Base-by-base conservation (phyloP, 2,888 invertebrate species). In the Brenthis daphne region DNA sequence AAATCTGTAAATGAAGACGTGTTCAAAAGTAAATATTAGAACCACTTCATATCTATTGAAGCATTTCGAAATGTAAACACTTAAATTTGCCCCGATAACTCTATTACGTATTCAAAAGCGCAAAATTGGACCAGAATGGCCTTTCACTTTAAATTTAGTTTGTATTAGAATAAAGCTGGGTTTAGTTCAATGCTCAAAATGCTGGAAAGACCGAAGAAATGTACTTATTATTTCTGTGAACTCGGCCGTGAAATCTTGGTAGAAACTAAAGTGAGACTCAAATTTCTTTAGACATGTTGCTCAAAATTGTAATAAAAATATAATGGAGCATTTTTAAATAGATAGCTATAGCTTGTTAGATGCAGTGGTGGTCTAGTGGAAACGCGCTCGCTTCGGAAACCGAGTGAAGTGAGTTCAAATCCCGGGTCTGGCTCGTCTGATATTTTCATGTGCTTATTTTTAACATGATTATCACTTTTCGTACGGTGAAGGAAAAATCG, bases 211-310 rank as follows among this genome's bases (percentile, higher is more conserved):
- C 50, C 29, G 47, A 33, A 11, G n/a, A 20, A 14, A 54, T 20
- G 16, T 53, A 33, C 29, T 53, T 63, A 63, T 53, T 63, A 63
- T 53, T 54, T 54, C 63, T 54, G 63, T 63, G 51, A 63, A 54
- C 53, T 63, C 63, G 63, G 11, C 53, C 53, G 63, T 13, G 20
- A 53, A 63, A 63, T 63, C 20, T 61, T 53, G 14, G 51, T 43
- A 53, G 33, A 48, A 57, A 16, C 50, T 33, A 12, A 50, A 60
- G 14, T 50, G n/a, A 60, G n/a, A 29, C 1, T 8, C 11, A 5
- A 29, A 29, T 60, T 14, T 29, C 8, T 11, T 43, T 43, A 43
- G 37, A 37, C 8, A 8, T 37, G 2, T 37, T 37, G 8, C 37
- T 37, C 6, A 33, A 3, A 5, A 33, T 6, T 6, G 6, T 37